Base-by-base conservation (phyloP, 2,888 invertebrate species). In the Rhagophthalmus giganteus region DNA sequence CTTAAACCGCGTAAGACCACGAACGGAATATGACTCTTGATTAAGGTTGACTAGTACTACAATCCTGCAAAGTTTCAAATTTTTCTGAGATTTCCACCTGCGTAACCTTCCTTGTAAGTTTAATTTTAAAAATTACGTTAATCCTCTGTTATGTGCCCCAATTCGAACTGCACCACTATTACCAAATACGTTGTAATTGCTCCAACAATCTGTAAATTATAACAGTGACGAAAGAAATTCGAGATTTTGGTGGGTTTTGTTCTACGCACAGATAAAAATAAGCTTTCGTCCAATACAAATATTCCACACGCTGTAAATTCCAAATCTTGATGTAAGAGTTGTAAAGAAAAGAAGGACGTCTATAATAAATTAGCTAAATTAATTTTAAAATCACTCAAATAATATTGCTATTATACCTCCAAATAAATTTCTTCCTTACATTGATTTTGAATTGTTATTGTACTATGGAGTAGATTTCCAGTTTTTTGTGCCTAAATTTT, bases 241-340 rank as follows among this genome's bases (percentile, higher is more conserved):
- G 1, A 9, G 9, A 1, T 10, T 10, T 13, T 9, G 16, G 7
- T n/a, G 16, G 1, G 2, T 9, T n/a, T n/a, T n/a, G n/a, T n/a
- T n/a, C n/a, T n/a, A 47, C 34, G 28, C 35, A 48, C 48, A 2
- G 40, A 25, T 20, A 41, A 24, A 7, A 48, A 14, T n/a, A 49
- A 9, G 12, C 25, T 26, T 10, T 41, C 47, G 32, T 55, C 48
- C 32, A 52, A 41, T 15, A 34, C 32, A 37, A 55, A 39, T 10
- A 55, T 14, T 12, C 44, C 32, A 34, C 47, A 40, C 13, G 44
- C 52, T 24, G 51, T 51, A 45, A 44, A 47, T 35, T 47, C 27
- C 24, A 42, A 27, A 33, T 41, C 47, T 12, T 44, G 42, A 31
- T 55, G 55, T 11, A 52, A n/a, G 1, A 49, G 11, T 41, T 54